Base-by-base conservation (phyloP, 2,888 invertebrate genomes). In the Scaptomyza parva region DNA sequence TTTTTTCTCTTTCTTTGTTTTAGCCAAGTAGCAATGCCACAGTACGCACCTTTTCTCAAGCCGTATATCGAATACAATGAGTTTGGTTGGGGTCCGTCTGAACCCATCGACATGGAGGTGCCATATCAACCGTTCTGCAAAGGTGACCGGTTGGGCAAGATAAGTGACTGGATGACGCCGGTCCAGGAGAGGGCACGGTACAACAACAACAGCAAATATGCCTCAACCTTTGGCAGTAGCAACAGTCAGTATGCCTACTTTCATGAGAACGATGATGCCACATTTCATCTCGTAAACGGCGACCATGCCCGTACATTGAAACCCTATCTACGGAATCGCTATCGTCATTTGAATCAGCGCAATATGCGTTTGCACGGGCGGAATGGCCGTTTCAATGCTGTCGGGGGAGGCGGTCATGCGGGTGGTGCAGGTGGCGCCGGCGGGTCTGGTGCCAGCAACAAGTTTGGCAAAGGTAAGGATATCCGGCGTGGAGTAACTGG, bases 51-150 rank as follows among this genome's bases (percentile, higher is more conserved):
- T 2, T 90, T 90, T 44, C 85, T 89, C 30, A 90, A 91, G 72
- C 92, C 92, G 0, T 70, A 72, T 0, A 86, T 91, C 26, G 90
- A 92, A 62, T 91, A 90, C 70, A 92, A 92, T 52, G 90, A 90
- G 61, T 80, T 82, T 61, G 99, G 99, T 90, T 99, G 99, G 99
- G 99, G 99, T 12, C 99, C 99, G 43, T 96, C 96, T 92, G 96
- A 97, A 91, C 94, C 98, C 92, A 97, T 98, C 54, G 97, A 97
- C 65, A 78, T 91, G 69, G 91, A 90, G 72, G 90, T 91, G 79
- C 99, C 99, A 9, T 99, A 99, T 92, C 99, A 99, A 92, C 99
- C 99, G 39, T 99, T 99, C 92, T 98, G 99, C 81, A 99, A 99
- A 93, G 98, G 98, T 68, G 99, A 99, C 92, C 95, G 99, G 82